Base-by-base conservation (phyloP, 1,140 invertebrate species). In the Olivierus martensii region DNA sequence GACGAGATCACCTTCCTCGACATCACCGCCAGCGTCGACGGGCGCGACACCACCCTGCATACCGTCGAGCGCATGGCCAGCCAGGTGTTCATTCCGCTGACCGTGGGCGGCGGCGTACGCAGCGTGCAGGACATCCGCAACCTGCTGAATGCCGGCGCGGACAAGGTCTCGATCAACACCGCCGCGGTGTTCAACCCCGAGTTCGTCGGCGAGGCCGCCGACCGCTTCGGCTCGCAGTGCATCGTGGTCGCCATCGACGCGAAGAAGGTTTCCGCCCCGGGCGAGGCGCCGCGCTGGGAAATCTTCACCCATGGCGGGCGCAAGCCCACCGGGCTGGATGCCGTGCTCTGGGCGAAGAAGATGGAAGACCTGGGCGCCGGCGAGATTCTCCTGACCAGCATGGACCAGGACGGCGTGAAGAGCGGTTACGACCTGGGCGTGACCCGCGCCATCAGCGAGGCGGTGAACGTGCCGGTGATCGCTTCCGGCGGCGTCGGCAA, bases 231-330 rank as follows among this genome's bases (percentile, higher is more conserved):
- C 28, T 17, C 14, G 9, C 55, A 56, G 36, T 57, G 41, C 52
- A 17, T 56, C 12, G 55, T 56, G 5, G 17, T 56, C 14, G 53
- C 52, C 41, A 56, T 56, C 21, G 53, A 56, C 35, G 41, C 42
- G 2, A 36, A 48, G 53, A 14, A 38, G 36, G 14, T 38, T 38
- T 38, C 36, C 36, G 14, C 7, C 36, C 36, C 7, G 36, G 14
- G 21, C 7, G 55, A 12, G 36, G 36, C 14, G 6, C 44, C 18
- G 3, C 42, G 28, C 15, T 28, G 44, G 35, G 10, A 19, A 17
- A 46, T 51, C 15, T 37, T n/a, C 28, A 19, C 18, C 10, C n/a
- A 56, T 36, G 46, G 52, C 46, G 54, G 52, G 2, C 18, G 43
- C 15, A 48, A 7, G n/a, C 2, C 41, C 3, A 42, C 45, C 12